These are phyloP conservation scores for Macaca nemestrina DNA, from an alignment of 2,113 vertebrate species.

Conservation along the genomic window DNA sequence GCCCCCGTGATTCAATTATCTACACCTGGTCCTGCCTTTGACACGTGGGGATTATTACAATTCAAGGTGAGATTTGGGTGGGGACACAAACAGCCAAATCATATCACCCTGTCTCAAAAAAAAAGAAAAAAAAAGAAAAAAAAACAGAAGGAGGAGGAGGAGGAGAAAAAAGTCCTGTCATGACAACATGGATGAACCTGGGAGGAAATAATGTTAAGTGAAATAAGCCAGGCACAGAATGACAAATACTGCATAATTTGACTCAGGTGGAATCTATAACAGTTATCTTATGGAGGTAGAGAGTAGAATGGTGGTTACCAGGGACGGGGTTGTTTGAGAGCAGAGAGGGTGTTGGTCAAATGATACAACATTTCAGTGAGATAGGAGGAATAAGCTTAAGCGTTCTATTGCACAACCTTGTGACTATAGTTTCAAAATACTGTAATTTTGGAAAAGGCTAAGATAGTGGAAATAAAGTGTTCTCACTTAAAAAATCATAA, in stretches of 20 bases:
- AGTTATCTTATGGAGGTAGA: background rate
- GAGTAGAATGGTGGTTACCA: background rate
- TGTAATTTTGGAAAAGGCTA: background rate
- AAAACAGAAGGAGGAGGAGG: no score
- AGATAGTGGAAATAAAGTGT: background rate
- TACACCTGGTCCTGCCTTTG: no score
- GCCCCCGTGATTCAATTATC: no score
- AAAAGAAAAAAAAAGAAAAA: no score
- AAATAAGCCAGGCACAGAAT: background rate
- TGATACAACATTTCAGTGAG: background rate
- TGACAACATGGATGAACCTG: background rate
- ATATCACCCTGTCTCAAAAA: no score
- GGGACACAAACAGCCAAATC: no score
- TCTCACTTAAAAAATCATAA: background rate
- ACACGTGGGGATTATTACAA: no score
- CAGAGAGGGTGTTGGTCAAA: background rate
- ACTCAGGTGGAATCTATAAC: background rate
- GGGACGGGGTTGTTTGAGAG: background rate
- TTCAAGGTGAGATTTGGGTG: no score
- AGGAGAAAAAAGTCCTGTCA: background rate
- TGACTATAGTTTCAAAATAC: background rate
- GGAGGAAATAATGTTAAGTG: background rate
- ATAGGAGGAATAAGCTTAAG: background rate
- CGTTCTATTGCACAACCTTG: background rate
- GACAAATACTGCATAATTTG: background rate